Conservation (phyloP, 2,888 invertebrate genomes). For the Morpho helenor region DNA sequence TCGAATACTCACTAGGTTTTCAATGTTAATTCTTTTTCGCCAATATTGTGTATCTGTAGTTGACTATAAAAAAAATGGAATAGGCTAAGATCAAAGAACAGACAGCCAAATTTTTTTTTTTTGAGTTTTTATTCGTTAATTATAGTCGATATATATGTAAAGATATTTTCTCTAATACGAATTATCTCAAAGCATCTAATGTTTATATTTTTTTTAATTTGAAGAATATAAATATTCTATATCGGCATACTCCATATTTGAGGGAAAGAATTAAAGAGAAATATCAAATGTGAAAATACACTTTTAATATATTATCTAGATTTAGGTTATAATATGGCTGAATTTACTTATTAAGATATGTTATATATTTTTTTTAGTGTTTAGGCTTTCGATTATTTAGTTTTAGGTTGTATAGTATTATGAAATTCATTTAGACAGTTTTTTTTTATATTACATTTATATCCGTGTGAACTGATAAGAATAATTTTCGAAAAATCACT, state of each 20-base stretch:
- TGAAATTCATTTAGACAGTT: not conserved
- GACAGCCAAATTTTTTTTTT: too few relatives aligned
- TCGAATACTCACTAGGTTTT: slow-evolving; percentile 1
- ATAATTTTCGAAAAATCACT: too few relatives aligned
- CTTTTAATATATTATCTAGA: slow-evolving; percentile 2
- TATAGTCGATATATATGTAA: too few relatives aligned
- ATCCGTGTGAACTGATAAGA: not conserved
- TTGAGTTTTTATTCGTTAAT: too few relatives aligned
- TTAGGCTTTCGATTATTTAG: not conserved
- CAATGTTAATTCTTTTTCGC: not conserved
- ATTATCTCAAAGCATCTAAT: too few relatives aligned
- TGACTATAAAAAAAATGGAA: not conserved
- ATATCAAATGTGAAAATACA: slow-evolving; percentile 2
- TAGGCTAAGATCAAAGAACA: too few relatives aligned
- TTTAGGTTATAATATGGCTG: slow-evolving; percentile 4
- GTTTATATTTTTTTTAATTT: too few relatives aligned
- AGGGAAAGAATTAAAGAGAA: not conserved
- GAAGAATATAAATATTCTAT: too few relatives aligned
- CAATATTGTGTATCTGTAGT: not conserved
- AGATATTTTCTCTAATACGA: too few relatives aligned
- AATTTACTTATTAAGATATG: slow-evolving; percentile 4
- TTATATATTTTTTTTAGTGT: not conserved
- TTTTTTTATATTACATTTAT: slow-evolving; percentile 1
- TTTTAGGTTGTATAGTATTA: slow-evolving; percentile 7
- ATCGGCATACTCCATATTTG: not conserved